A percentile compares a stretch with the other conserved stretches of the same genome.
Evolutionary conservation across 1,140 invertebrate species (phyloP).

Genomic region (Homarus americanus): DNA sequence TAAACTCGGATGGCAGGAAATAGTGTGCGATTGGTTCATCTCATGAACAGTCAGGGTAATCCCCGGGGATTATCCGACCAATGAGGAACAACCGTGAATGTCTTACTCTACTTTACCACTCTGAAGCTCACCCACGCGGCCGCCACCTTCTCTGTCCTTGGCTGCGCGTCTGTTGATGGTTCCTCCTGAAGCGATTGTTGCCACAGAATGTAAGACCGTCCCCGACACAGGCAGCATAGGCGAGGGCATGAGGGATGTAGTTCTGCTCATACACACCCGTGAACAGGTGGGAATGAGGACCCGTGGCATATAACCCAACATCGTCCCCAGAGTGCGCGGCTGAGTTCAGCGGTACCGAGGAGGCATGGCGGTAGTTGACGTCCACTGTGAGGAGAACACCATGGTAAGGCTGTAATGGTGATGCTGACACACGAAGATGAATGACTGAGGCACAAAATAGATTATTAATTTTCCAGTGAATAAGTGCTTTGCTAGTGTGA

Average conservation of each 20-base stretch:
- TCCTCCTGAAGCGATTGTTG: slow-evolving; percentile 14
- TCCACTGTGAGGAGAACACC: slow-evolving; percentile 80
- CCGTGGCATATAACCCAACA: slow-evolving; percentile 90
- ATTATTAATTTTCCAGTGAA: no score
- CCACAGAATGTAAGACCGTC: slow-evolving; percentile 75
- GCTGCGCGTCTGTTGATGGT: neutral
- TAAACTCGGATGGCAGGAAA: no score
- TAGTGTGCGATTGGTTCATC: no score
- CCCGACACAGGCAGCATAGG: slow-evolving; percentile 86
- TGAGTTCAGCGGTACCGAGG: slow-evolving; percentile 82
- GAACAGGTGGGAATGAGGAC: slow-evolving; percentile 92
- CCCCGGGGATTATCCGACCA: neutral
- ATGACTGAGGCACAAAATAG: no score
- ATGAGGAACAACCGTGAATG: neutral
- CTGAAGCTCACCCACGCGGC: neutral
- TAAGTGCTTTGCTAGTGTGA: no score
- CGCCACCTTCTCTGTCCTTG: neutral
- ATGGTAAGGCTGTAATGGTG: neutral
- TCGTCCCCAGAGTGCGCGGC: slow-evolving; percentile 90
- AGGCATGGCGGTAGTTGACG: slow-evolving; percentile 86
- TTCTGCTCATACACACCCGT: slow-evolving; percentile 94
- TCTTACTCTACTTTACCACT: neutral
- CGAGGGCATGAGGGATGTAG: slow-evolving; percentile 92
- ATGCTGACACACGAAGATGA: neutral
- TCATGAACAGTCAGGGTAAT: no score